These are phyloP conservation scores for Channa maculata DNA, from an alignment of 2,113 vertebrate genomes.

Conservation along the genomic window DNA sequence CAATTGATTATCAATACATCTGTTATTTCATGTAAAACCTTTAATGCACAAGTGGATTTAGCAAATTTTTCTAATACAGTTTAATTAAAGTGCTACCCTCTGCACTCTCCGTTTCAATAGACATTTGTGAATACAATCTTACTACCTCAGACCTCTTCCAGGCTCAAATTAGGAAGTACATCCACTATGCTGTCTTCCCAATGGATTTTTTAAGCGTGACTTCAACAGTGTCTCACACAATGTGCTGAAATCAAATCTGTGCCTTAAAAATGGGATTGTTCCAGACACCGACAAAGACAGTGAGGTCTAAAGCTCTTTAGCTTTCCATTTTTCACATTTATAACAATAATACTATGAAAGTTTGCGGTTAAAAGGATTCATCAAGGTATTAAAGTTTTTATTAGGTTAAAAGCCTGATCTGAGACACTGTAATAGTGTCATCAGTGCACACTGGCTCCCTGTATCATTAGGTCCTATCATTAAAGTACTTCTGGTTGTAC, in stretches of 20 bases:
- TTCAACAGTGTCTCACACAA: slow-evolving; percentile 19
- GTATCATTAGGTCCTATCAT: slow-evolving; percentile 30
- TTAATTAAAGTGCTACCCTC: too few species aligned
- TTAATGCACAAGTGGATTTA: slow-evolving; percentile 27
- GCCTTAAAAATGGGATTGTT: slow-evolving; percentile 9
- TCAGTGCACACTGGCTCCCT: slow-evolving; percentile 15
- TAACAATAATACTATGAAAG: background rate
- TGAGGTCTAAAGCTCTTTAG: background rate
- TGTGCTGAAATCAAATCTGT: slow-evolving; percentile 35
- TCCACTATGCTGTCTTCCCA: background rate
- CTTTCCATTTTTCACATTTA: slow-evolving; percentile 1
- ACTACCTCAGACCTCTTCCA: too few species aligned
- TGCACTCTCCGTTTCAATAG: too few species aligned
- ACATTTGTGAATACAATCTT: too few species aligned
- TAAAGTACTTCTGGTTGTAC: slow-evolving; percentile 40
- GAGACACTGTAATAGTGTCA: too few species aligned
- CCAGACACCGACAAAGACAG: background rate
- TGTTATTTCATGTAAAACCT: slow-evolving; percentile 17
- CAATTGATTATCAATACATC: slow-evolving; percentile 39
- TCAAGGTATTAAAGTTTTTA: background rate
- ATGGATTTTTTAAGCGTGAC: slow-evolving; percentile 22
- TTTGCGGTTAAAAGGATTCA: background rate
- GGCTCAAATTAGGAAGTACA: too few species aligned
- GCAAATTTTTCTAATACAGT: background rate
- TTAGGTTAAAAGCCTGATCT: background rate